phyloP scores from a whole-genome alignment of 2,888 invertebrate genomes.

The Drosophila putrida region DNA sequence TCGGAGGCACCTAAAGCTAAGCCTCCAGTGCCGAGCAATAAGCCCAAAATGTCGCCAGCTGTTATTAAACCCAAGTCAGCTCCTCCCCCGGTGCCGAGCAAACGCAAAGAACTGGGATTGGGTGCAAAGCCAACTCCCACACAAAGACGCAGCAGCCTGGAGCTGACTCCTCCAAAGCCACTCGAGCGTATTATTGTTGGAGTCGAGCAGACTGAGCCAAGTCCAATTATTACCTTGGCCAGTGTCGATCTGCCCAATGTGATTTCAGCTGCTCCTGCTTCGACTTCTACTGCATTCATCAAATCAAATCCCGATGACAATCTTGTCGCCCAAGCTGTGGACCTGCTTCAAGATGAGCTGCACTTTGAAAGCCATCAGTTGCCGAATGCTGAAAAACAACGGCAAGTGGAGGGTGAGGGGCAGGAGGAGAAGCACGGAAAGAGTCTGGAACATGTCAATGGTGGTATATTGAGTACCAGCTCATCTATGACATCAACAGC shows the following conservation, averaged over 20 bases:
- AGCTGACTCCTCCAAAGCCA: slow-evolving; percentile 63
- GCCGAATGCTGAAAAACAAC: slow-evolving; percentile 65
- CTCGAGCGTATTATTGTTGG: slow-evolving; percentile 85
- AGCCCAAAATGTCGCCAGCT: slow-evolving; percentile 49
- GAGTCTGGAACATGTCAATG: slow-evolving; percentile 19
- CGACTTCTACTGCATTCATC: slow-evolving; percentile 4
- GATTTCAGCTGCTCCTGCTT: slow-evolving; percentile 1
- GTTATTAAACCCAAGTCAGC: slow-evolving; percentile 67
- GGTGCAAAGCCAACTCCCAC: slow-evolving; percentile 66
- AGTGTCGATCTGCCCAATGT: slow-evolving; percentile 77
- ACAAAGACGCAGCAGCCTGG: slow-evolving; percentile 65
- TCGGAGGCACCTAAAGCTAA: slow-evolving; percentile 31
- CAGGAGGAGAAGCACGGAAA: slow-evolving; percentile 1
- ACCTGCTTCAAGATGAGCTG: slow-evolving; percentile 61
- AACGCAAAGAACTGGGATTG: slow-evolving; percentile 60
- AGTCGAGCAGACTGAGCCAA: slow-evolving; percentile 65
- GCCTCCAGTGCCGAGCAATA: slow-evolving; percentile 66
- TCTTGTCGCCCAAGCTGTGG: slow-evolving; percentile 50
- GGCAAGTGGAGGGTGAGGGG: slow-evolving; percentile 35
- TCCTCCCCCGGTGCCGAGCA: slow-evolving; percentile 77
- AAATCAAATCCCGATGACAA: slow-evolving; percentile 21
- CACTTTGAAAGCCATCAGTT: slow-evolving; percentile 81
- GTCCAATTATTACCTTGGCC: slow-evolving; percentile 70
- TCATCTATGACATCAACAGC: slow-evolving; percentile 58
- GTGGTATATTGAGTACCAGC: slow-evolving; percentile 51